Evolutionary conservation across 2,888 invertebrate species (phyloP).

Genomic region (Papilio demoleus): DNA sequence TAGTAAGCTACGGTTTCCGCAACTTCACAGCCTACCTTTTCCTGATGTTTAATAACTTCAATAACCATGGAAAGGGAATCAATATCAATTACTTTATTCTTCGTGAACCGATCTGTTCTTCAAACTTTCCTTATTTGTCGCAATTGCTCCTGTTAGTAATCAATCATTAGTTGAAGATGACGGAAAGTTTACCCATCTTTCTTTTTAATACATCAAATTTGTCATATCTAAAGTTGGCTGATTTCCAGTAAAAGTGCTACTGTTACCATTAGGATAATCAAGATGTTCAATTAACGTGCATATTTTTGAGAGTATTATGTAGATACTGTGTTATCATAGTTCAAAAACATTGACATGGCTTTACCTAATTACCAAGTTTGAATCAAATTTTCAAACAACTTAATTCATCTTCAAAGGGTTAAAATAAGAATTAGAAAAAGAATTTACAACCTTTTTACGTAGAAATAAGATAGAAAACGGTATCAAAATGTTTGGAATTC

Average conservation of each 20-base stretch:
- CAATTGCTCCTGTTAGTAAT: not conserved
- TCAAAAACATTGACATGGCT: no score
- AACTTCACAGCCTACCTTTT: no score
- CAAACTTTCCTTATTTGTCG: constrained; percentile 10
- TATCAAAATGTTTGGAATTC: not conserved
- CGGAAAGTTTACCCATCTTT: not conserved
- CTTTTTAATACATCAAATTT: not conserved
- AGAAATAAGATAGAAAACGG: no score
- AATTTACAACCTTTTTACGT: no score
- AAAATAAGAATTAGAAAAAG: no score
- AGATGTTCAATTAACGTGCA: not conserved
- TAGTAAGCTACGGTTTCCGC: no score
- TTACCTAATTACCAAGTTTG: no score
- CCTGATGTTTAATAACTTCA: no score
- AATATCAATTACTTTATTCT: not conserved
- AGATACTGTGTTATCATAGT: no score
- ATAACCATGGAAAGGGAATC: not conserved
- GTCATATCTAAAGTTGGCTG: not conserved
- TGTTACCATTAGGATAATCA: not conserved
- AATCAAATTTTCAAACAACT: no score
- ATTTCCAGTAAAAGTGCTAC: not conserved
- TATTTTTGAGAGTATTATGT: not conserved
- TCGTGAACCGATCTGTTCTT: not conserved
- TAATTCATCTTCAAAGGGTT: no score
- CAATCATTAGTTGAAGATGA: not conserved